Base-by-base conservation (phyloP, 2,797 vertebrate species). In the Kryptolebias ocellatus region DNA sequence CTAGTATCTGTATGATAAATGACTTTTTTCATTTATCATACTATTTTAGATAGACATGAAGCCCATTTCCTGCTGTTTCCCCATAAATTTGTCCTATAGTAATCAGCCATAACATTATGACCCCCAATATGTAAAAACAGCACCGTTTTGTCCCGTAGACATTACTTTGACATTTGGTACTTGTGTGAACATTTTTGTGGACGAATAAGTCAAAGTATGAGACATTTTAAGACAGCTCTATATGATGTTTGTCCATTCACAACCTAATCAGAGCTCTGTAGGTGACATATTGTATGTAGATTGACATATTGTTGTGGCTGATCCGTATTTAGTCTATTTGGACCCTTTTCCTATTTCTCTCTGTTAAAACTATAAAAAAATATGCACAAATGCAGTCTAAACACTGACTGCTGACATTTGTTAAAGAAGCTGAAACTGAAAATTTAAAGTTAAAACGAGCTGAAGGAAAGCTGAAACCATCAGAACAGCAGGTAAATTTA, bases 1-100 rank as follows among this genome's bases (percentile, higher is more conserved):
- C 96, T 94, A 96, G 98, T 93, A 90, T 76, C 78, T 84, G 83
- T 90, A 95, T 95, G 89, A 96, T 96, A 94, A 95, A 95, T 95
- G 93, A 86, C 63, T 17, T 31, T 47, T 15, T 68, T 64, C 92
- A 95, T 96, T 96, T 95, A 95, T 96, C 89, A 94, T 95, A 85
- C 85, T 83, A 8, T 62, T 51, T n/a, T 75, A 81, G 78, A 73
- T 24, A 9, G 53, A 59, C 55, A 37, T 68, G 0, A 51, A 54
- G 16, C 15, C 47, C 46, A 45, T 45, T 46, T 56, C 50, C 59
- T 42, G 0, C n/a, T 63, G 14, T 53, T 47, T 74, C 49, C 51
- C 62, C 31, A 8, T 56, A 44, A 29, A 14, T 7, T 53, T 59
- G 4, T 4, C 28, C 37, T 4, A 44, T 20, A 14, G 14, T 50